These are phyloP conservation scores for Aphodius granarius DNA, from an alignment of 2,888 invertebrate species.

Conservation along the genomic window DNA sequence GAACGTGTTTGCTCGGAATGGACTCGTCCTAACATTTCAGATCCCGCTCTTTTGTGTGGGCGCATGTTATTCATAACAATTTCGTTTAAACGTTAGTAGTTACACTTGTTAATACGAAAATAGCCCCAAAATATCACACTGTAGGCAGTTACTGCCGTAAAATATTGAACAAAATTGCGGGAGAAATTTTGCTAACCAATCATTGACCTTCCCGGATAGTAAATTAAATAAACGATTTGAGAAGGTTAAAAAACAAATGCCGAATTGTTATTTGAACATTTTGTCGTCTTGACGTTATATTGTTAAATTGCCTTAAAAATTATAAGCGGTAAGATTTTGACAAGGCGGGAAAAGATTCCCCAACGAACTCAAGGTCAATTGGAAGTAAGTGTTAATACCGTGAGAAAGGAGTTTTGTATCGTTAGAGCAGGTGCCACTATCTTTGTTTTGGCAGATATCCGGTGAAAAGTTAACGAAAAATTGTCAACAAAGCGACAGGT, in stretches of 20 bases:
- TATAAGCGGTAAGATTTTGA: slow-evolving; percentile 24
- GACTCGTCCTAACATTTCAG: slow-evolving; percentile 48
- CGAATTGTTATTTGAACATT: background rate
- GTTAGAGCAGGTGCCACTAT: background rate
- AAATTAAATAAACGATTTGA: background rate
- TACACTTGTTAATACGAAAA: background rate
- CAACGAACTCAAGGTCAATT: slow-evolving; percentile 45
- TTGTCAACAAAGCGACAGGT: background rate
- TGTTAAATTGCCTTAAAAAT: background rate
- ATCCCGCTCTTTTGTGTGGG: slow-evolving; percentile 53
- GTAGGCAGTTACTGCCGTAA: background rate
- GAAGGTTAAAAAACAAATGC: background rate
- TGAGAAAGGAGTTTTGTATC: slow-evolving; percentile 30
- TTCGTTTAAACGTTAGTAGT: slow-evolving; percentile 20
- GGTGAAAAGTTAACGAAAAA: background rate
- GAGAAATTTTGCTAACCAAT: background rate
- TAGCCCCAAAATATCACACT: background rate
- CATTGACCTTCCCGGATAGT: background rate
- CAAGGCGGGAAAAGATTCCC: slow-evolving; percentile 49
- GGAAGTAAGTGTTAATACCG: slow-evolving; percentile 45
- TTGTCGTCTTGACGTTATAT: background rate
- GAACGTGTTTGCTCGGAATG: slow-evolving; percentile 39
- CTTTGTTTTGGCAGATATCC: background rate
- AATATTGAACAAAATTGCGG: background rate
- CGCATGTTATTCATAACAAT: slow-evolving; percentile 30